A percentile compares a stretch with the other conserved stretches of the same genome.
Conservation (phyloP, 2,888 invertebrate species). For the Aleiodes alternator region DNA sequence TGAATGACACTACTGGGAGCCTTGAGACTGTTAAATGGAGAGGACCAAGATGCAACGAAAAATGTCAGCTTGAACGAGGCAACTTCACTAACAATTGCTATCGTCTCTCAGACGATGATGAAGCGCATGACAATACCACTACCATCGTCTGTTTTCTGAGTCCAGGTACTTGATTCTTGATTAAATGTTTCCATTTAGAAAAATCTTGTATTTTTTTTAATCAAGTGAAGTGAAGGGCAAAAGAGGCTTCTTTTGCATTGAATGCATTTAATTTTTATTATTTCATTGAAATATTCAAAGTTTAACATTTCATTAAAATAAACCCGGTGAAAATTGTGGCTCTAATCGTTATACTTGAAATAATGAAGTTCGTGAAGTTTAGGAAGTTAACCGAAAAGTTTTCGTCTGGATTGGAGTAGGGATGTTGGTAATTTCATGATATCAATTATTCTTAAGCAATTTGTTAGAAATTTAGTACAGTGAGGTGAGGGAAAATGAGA, state of each 20-base stretch:
- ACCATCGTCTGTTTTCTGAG: conserved; percentile 39
- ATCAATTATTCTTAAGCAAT: no score
- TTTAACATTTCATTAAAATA: no score
- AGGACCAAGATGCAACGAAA: conserved; percentile 42
- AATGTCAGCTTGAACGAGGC: conserved; percentile 31
- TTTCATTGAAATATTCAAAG: background rate
- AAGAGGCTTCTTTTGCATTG: background rate
- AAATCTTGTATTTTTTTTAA: background rate
- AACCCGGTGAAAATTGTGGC: no score
- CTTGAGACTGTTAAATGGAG: conserved; percentile 42
- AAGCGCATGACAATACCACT: conserved; percentile 11
- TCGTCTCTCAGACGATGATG: conserved; percentile 31
- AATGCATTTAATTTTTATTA: background rate
- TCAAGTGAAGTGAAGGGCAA: background rate
- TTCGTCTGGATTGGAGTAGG: no score
- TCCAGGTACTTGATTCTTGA: conserved; percentile 29
- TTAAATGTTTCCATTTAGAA: conserved; percentile 20
- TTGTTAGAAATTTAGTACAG: no score
- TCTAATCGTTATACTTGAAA: no score
- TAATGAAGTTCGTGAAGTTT: no score
- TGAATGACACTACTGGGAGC: conserved; percentile 42
- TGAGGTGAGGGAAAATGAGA: no score
- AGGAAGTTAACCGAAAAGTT: no score
- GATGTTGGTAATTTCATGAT: no score
- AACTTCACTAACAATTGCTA: conserved; percentile 43